phyloP scores from a whole-genome alignment of 1,140 invertebrate genomes.

The Meloidogyne hapla region DNA sequence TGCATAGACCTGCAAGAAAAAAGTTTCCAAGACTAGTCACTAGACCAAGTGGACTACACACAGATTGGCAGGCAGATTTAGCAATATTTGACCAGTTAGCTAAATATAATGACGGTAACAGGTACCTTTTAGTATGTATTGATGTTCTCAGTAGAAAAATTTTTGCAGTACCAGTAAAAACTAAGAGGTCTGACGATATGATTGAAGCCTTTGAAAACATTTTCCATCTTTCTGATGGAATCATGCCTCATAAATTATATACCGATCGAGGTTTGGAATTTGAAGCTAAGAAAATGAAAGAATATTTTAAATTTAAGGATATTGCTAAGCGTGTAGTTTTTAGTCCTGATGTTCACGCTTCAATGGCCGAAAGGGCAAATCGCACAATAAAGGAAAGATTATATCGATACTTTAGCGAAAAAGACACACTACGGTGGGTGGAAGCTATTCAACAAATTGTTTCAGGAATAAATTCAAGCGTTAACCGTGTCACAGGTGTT shows the following conservation, averaged over 20 bases:
- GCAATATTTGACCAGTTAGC: slow-evolving; percentile 29
- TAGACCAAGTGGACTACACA: slow-evolving; percentile 28
- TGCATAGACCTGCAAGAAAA: slow-evolving; percentile 12
- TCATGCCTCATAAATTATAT: slow-evolving; percentile 35
- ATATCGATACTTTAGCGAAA: slow-evolving; percentile 39
- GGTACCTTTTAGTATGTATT: slow-evolving; percentile 43
- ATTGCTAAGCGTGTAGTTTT: slow-evolving; percentile 13
- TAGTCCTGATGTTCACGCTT: slow-evolving; percentile 39
- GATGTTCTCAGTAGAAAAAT: slow-evolving; percentile 40
- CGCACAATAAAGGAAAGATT: slow-evolving; percentile 40
- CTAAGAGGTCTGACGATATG: slow-evolving; percentile 28
- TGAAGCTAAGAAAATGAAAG: slow-evolving; percentile 19
- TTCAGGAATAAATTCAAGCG: slow-evolving; percentile 36
- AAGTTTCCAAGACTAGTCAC: slow-evolving; percentile 28
- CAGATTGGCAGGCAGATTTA: slow-evolving; percentile 44
- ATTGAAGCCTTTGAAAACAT: slow-evolving; percentile 31
- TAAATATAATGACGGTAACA: slow-evolving; percentile 22
- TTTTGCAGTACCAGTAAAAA: slow-evolving; percentile 39
- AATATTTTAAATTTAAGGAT: slow-evolving; percentile 31
- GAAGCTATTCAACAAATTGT: slow-evolving; percentile 39
- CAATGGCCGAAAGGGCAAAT: slow-evolving; percentile 39
- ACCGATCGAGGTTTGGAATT: slow-evolving; percentile 42
- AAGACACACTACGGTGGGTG: slow-evolving; percentile 37
- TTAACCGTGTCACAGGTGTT: slow-evolving; percentile 23
- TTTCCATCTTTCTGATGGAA: background rate